Evolutionary conservation across 92 coral and sea anemone genomes (phyloP).

Genomic region (Palythoa grandis): DNA sequence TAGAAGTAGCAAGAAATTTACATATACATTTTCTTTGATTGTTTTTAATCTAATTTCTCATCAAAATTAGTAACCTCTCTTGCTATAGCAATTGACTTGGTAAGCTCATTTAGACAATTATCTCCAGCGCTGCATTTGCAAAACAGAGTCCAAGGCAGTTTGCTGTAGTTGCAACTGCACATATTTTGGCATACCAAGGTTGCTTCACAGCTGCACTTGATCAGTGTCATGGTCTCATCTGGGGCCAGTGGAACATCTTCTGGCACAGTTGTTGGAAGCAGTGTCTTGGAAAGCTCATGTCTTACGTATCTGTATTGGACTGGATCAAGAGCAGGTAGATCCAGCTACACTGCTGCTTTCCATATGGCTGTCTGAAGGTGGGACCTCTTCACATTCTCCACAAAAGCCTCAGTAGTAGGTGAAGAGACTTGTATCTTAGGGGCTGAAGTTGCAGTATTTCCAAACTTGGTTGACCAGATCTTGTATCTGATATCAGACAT

Average conservation of each 20-base stretch:
- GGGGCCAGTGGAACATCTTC: conserved; percentile 50
- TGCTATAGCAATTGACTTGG: too few relatives aligned
- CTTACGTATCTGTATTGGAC: conserved; percentile 50
- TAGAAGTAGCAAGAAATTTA: neutral
- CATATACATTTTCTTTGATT: neutral
- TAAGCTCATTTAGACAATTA: too few relatives aligned
- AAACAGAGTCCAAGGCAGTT: too few relatives aligned
- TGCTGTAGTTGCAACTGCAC: too few relatives aligned
- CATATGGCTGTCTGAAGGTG: conserved; percentile 63
- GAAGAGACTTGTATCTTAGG: conserved; percentile 31
- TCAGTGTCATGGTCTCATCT: conserved; percentile 50
- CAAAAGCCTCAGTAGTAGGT: conserved; percentile 66
- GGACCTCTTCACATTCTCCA: conserved; percentile 62
- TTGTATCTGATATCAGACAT: too few relatives aligned
- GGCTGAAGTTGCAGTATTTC: conserved; percentile 16
- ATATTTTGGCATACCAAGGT: neutral
- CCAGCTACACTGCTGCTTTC: conserved; percentile 59
- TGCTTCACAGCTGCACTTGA: conserved; percentile 52
- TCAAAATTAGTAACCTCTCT: neutral
- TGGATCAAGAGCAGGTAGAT: conserved; percentile 65
- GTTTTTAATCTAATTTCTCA: neutral
- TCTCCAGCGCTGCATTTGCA: neutral
- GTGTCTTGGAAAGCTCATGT: conserved; percentile 54
- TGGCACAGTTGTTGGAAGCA: conserved; percentile 61
- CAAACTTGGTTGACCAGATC: conserved; percentile 59